Percentiles rank a stretch among this genome's conserved stretches.
These are phyloP conservation scores for Gastracanthus pulcherrimus DNA, from an alignment of 2,888 invertebrate genomes.

Conservation along the genomic window DNA sequence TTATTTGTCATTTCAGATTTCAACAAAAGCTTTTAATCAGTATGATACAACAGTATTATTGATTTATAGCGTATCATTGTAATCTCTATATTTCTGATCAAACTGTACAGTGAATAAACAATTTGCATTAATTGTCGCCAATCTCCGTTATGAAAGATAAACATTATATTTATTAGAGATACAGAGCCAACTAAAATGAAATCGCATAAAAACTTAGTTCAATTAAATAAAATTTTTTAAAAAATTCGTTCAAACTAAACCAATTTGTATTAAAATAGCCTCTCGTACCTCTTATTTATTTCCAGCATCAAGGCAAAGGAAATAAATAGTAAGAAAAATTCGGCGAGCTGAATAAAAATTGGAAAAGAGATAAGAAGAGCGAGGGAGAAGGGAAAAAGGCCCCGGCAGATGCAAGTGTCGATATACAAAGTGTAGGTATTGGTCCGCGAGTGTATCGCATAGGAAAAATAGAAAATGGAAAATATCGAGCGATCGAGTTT, in stretches of 20 bases:
- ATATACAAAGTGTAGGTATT: conserved; percentile 45
- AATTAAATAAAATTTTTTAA: too few species aligned
- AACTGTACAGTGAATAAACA: too few species aligned
- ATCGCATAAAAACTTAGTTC: neutral
- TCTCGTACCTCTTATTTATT: conserved; percentile 8
- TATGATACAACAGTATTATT: neutral
- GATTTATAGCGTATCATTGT: too few species aligned
- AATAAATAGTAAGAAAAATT: neutral
- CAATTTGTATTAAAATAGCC: too few species aligned
- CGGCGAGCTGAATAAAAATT: conserved; percentile 16
- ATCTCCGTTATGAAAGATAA: neutral
- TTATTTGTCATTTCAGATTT: neutral
- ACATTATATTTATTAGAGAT: neutral
- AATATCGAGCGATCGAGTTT: conserved; percentile 48
- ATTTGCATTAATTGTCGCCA: too few species aligned
- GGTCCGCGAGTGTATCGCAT: conserved; percentile 18
- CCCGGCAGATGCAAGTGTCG: conserved; percentile 28
- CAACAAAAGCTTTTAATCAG: neutral
- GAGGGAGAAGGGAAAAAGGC: neutral
- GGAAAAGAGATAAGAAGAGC: neutral
- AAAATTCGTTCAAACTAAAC: too few species aligned
- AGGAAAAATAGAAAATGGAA: conserved; percentile 41
- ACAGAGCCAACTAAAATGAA: neutral
- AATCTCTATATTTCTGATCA: neutral
- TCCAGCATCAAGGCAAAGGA: neutral